Evolutionary conservation across 2,888 invertebrate species (phyloP), one percentile per base, ranked within the genome.

Genomic region (Limulus polyphemus): DNA sequence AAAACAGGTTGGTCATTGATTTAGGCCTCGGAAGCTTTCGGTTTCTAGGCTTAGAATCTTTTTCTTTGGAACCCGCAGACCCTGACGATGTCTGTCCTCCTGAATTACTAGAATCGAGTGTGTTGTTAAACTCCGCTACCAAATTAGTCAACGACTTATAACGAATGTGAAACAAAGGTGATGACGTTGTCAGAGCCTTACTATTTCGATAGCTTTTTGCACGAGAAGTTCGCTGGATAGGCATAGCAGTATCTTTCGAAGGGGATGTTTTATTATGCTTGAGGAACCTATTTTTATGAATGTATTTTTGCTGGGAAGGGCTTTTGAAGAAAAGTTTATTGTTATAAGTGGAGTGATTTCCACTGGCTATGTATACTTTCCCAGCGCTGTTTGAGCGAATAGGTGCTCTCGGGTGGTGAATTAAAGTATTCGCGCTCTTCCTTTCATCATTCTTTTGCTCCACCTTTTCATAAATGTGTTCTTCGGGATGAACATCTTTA

Each of bases 81-180:
- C 90, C 90, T 3, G 88, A 89, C 12, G 90, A 90, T 17, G 54
- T 54, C 60, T 88, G 81, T 1, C 90, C 90, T 49, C 90, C 90
- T 49, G 90, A 90, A 47, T 90, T 90, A 77, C 90, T 88, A 74
- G 90, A 90, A 50, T 90, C 90, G 74, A 90, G 89, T 68, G 91
- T 79, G n/a, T 90, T 63, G 57, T 63, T 83, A 84, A 85, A 14
- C 83, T 84, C 62, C 16, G 57, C 61, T 13, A 70, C 68, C 49
- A 74, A 65, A 67, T 73, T 73, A 11, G 70, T 72, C 47, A 75
- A 83, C 82, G 75, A 72, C 65, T 74, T 74, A 66, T 74, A 80
- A 16, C 87, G 80, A 70, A 87, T 86, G 72, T 86, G 86, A 76
- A 87, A 87, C 59, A 88, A 79, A 0, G 87, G 87, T 11, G 87